These are phyloP conservation scores for Lochmaea capreae DNA, from an alignment of 2,888 invertebrate species.

Conservation along the genomic window DNA sequence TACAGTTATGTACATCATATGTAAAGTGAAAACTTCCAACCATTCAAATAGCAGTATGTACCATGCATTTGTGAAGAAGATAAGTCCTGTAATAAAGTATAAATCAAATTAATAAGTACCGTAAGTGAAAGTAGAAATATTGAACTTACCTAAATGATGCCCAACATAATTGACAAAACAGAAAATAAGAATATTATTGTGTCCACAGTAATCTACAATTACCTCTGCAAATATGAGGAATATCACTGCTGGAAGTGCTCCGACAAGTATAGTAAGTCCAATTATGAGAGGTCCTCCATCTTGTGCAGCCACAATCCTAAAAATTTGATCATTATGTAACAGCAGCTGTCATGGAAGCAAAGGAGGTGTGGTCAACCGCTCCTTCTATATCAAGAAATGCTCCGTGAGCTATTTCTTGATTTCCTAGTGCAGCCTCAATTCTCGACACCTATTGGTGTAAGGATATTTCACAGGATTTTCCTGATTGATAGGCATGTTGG, in stretches of 20 bases:
- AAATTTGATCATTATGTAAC: too few relatives aligned
- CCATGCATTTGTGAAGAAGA: constrained; percentile 71
- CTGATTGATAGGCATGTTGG: too few relatives aligned
- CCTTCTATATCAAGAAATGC: too few relatives aligned
- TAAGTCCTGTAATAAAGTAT: constrained; percentile 67
- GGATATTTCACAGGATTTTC: too few relatives aligned
- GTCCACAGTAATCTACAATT: constrained; percentile 85
- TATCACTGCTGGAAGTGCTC: constrained; percentile 77
- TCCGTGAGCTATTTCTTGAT: too few relatives aligned
- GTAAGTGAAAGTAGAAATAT: background rate
- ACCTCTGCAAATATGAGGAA: constrained; percentile 83
- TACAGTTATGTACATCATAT: constrained; percentile 83
- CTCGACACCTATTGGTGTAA: too few relatives aligned
- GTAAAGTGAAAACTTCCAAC: constrained; percentile 81
- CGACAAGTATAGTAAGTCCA: constrained; percentile 75
- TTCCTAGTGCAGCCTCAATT: too few relatives aligned
- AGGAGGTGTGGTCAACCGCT: too few relatives aligned
- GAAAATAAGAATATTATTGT: constrained; percentile 84
- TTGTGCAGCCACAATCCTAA: constrained; percentile 72
- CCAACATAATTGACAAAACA: constrained; percentile 86
- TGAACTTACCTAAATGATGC: constrained; percentile 74
- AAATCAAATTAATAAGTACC: background rate
- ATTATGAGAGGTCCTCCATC: constrained; percentile 70
- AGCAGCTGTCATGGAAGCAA: too few relatives aligned
- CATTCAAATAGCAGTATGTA: constrained; percentile 78